A percentile compares a stretch with the other conserved stretches of the same genome.
These are phyloP conservation scores for Gadopsis bispinosus DNA, from an alignment of 2,797 vertebrate genomes.

Conservation along the genomic window DNA sequence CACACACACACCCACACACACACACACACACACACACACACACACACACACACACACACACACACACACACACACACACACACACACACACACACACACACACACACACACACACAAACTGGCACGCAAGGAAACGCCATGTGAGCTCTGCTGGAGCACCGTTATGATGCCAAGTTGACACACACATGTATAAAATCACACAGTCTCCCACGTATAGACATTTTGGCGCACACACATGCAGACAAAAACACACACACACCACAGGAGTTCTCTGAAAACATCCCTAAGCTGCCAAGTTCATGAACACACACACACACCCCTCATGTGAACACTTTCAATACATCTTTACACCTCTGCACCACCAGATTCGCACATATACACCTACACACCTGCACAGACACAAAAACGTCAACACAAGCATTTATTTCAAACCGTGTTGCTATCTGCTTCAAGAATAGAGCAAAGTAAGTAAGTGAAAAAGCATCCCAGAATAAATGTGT, in stretches of 20 bases:
- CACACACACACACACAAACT: conserved; percentile 22
- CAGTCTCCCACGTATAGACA: conserved; percentile 44
- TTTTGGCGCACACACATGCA: conserved; percentile 11
- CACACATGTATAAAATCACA: conserved; percentile 49
- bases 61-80: no score
- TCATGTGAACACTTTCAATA: conserved; percentile 37
- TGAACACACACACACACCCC: conserved; percentile 17
- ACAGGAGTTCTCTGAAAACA: conserved; percentile 53
- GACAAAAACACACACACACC: conserved; percentile 16
- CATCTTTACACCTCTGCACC: conserved; percentile 52
- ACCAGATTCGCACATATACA: conserved; percentile 43
- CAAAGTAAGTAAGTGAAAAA: conserved; percentile 5
- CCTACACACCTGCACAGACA: conserved; percentile 28
- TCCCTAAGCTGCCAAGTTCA: conserved; percentile 60
- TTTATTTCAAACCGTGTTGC: neutral
- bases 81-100: conserved; percentile 19
- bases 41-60: no score
- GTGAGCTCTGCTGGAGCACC: conserved; percentile 52
- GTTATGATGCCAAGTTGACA: conserved; percentile 61
- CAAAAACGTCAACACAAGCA: conserved; percentile 1
- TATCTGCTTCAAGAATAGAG: neutral
- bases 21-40: no score
- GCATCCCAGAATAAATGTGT: conserved; percentile 14
- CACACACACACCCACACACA: conserved; percentile 14
- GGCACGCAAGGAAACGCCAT: conserved; percentile 38